Conservation (phyloP, 2,113 vertebrate genomes). For the Oxygymnocypris stewartii region DNA sequence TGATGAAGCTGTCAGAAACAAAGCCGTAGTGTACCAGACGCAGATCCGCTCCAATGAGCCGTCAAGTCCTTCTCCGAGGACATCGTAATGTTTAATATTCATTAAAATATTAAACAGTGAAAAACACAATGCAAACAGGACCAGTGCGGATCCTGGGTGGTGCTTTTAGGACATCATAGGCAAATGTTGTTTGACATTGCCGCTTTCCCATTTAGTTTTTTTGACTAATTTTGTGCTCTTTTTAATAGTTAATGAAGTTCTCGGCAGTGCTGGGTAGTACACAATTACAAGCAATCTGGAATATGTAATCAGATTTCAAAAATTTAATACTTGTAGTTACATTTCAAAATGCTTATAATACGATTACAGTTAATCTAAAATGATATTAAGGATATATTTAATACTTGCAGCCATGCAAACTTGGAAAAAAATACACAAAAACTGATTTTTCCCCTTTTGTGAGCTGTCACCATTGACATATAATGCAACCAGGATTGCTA, state of each 20-base stretch:
- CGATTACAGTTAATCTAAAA: background rate
- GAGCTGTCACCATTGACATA: background rate
- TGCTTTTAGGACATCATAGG: background rate
- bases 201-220: too few species aligned
- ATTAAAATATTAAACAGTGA: background rate
- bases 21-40: constrained; percentile 78
- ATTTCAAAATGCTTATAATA: too few species aligned
- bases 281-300: too few species aligned
- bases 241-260: too few species aligned
- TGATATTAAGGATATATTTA: background rate
- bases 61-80: constrained; percentile 61
- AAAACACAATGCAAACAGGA: background rate
- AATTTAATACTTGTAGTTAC: too few species aligned
- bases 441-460: background rate
- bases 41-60: constrained; percentile 78
- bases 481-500: background rate
- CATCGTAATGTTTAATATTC: background rate
- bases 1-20: constrained; percentile 70
- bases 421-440: background rate
- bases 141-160: background rate
- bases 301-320: too few species aligned
- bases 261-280: too few species aligned
- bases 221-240: too few species aligned
- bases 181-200: too few species aligned
- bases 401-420: background rate